phyloP scores from a whole-genome alignment of 2,888 invertebrate species.

The Ormyrus rosae region DNA sequence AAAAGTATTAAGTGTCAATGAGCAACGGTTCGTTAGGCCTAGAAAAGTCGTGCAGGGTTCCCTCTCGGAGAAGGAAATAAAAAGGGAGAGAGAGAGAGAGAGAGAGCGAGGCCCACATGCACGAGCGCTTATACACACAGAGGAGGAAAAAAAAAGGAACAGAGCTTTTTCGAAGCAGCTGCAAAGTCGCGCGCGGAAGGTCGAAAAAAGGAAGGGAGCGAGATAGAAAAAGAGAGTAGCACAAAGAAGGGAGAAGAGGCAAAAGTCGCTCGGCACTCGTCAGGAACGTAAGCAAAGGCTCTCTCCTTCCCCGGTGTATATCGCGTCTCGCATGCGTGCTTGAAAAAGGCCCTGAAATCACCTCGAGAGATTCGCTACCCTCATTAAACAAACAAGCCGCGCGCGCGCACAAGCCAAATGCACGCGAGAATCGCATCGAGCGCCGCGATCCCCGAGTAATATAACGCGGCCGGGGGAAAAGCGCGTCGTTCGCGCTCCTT shows the following conservation, averaged over 20 bases:
- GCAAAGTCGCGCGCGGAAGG: slow-evolving; percentile 43
- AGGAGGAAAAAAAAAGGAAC: slow-evolving; percentile 34
- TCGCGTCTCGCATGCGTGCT: not conserved
- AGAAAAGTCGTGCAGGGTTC: slow-evolving; percentile 68
- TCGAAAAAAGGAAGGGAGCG: slow-evolving; percentile 41
- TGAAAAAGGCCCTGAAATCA: slow-evolving; percentile 66
- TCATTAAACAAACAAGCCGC: slow-evolving; percentile 73
- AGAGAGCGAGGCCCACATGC: slow-evolving; percentile 43
- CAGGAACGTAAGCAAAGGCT: slow-evolving; percentile 27
- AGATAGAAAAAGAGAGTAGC: slow-evolving; percentile 29
- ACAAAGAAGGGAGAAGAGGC: slow-evolving; percentile 57
- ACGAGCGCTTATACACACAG: not conserved
- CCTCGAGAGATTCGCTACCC: slow-evolving; percentile 76
- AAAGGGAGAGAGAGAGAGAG: slow-evolving; percentile 51
- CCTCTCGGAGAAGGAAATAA: slow-evolving; percentile 31
- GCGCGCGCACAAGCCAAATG: slow-evolving; percentile 35
- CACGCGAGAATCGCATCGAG: not conserved
- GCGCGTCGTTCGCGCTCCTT: not conserved
- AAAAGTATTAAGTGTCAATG: slow-evolving; percentile 67
- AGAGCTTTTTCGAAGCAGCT: slow-evolving; percentile 53
- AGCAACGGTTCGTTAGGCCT: slow-evolving; percentile 73
- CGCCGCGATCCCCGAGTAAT: too few relatives aligned
- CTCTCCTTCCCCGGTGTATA: not conserved
- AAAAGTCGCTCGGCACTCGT: slow-evolving; percentile 32
- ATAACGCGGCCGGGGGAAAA: not conserved